These are phyloP conservation scores for Mormyrus proboscirostris DNA, from an alignment of 2,797 vertebrate species.

Conservation along the genomic window DNA sequence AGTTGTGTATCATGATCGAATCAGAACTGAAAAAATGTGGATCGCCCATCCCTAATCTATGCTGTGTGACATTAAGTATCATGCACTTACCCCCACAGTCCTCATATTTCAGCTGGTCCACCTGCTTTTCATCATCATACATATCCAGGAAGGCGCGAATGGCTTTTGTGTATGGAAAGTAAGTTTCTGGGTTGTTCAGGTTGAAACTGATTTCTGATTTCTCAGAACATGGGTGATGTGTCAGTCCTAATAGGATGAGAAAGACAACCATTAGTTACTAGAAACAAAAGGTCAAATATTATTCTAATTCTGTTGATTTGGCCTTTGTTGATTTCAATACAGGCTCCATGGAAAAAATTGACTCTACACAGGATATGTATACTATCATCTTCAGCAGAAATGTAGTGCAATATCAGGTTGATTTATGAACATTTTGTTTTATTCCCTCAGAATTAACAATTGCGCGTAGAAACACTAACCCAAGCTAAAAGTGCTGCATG, in stretches of 20 bases:
- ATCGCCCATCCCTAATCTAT: neutral
- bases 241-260: constrained; percentile 62
- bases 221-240: constrained; percentile 71
- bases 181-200: constrained; percentile 50
- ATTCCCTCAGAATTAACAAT: neutral
- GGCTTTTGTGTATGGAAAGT: constrained; percentile 56
- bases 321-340: neutral
- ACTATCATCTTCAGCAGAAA: neutral
- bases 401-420: neutral
- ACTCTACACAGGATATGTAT: neutral
- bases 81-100: constrained; percentile 69
- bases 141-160: constrained; percentile 62
- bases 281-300: neutral
- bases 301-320: neutral
- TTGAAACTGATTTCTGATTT: constrained; percentile 76
- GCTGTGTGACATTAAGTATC: neutral
- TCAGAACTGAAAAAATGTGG: neutral
- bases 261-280: neutral
- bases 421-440: neutral
- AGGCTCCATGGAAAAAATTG: neutral
- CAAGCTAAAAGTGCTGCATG: neutral
- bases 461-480: neutral
- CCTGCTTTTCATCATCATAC: constrained; percentile 57
- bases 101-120: constrained; percentile 64
- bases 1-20: neutral